Percentiles rank a stretch among this genome's conserved stretches.
These are phyloP conservation scores for Himalopsyche kuldschensis DNA, from an alignment of 2,888 invertebrate genomes.

Conservation along the genomic window DNA sequence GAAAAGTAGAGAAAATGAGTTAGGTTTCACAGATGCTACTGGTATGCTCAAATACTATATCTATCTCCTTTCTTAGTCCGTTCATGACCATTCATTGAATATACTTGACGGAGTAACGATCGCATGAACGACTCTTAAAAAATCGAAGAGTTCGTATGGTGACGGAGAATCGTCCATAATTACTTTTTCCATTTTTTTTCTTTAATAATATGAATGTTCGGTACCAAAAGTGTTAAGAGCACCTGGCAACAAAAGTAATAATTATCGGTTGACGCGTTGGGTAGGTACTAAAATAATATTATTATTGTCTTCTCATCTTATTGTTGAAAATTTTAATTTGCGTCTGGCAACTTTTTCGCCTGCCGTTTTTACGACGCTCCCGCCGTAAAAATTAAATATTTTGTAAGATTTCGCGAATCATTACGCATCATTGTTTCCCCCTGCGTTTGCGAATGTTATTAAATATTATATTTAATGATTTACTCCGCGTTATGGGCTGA, in stretches of 20 bases:
- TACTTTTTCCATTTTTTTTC: no score
- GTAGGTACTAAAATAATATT: constrained; percentile 12
- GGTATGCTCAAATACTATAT: no score
- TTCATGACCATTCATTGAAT: no score
- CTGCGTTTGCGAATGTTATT: neutral
- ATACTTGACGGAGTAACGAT: no score
- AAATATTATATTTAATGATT: neutral
- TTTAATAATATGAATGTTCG: no score
- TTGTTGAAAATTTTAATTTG: constrained; percentile 17
- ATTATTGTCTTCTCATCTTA: constrained; percentile 2
- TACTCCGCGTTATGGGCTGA: neutral
- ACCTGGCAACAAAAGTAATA: neutral
- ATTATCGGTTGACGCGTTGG: neutral
- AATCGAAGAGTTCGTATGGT: no score
- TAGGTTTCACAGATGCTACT: no score
- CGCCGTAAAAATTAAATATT: neutral
- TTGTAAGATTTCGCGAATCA: constrained; percentile 4
- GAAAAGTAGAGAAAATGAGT: no score
- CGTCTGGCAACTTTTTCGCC: constrained; percentile 17
- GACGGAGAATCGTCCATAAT: no score
- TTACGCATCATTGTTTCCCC: neutral
- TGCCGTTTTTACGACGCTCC: neutral
- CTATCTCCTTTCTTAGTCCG: no score
- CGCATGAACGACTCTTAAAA: no score
- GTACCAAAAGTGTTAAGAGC: neutral